A percentile compares a stretch with the other conserved stretches of the same genome.
These are phyloP conservation scores for Plagodis dolabraria DNA, from an alignment of 2,888 invertebrate species.

Conservation along the genomic window DNA sequence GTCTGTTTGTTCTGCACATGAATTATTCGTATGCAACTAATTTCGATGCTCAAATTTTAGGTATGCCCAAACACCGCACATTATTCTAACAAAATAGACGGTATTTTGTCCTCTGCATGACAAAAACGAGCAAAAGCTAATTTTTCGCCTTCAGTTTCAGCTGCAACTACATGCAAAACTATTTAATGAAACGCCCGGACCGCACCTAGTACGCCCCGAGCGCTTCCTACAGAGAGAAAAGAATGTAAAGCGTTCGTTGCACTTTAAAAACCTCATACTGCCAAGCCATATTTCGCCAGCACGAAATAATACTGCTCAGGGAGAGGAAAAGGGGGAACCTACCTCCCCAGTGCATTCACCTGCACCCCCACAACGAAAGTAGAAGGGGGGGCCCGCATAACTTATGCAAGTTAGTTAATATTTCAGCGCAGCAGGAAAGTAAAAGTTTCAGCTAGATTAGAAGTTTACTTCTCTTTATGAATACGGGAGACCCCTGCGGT, in stretches of 20 bases:
- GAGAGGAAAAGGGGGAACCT: slow-evolving; percentile 39
- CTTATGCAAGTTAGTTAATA: slow-evolving; percentile 81
- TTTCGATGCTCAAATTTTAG: not conserved
- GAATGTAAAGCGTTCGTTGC: slow-evolving; percentile 53
- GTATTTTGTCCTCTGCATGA: too few relatives aligned
- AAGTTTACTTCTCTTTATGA: slow-evolving; percentile 33
- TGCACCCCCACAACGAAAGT: slow-evolving; percentile 41
- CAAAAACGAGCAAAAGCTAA: slow-evolving; percentile 9
- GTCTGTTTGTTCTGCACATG: not conserved
- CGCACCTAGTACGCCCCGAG: slow-evolving; percentile 6
- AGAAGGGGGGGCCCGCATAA: slow-evolving; percentile 50
- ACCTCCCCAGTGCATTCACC: slow-evolving; percentile 64
- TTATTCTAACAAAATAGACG: not conserved
- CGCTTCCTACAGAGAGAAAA: slow-evolving; percentile 47
- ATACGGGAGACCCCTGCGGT: slow-evolving; percentile 34
- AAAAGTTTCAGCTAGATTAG: slow-evolving; percentile 57
- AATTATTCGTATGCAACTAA: not conserved
- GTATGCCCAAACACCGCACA: not conserved
- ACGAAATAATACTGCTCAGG: slow-evolving; percentile 48
- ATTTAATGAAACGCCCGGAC: slow-evolving; percentile 33
- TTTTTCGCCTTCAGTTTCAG: slow-evolving; percentile 17
- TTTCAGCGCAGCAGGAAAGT: slow-evolving; percentile 76
- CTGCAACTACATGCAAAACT: slow-evolving; percentile 20
- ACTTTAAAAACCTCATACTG: slow-evolving; percentile 45
- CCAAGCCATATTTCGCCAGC: slow-evolving; percentile 47